These are phyloP conservation scores for Diachasmimorpha longicaudata DNA, from an alignment of 1,140 invertebrate genomes.

Conservation along the genomic window DNA sequence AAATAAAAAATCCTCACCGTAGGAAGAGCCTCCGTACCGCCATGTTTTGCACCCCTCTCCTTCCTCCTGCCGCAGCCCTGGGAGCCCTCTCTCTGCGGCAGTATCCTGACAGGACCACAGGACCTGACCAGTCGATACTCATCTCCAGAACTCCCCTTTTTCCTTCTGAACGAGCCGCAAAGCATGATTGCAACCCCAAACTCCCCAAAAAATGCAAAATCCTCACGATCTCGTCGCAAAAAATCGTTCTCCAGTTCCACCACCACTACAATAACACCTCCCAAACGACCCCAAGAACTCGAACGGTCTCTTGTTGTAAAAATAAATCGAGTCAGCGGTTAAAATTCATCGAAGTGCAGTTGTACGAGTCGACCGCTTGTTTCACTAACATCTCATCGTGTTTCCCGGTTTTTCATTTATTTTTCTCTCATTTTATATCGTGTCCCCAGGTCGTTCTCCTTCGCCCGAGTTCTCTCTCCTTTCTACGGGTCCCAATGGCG, in stretches of 20 bases:
- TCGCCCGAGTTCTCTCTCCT: slow-evolving; percentile 26
- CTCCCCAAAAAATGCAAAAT: background rate
- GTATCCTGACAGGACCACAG: slow-evolving; percentile 34
- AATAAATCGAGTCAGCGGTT: slow-evolving; percentile 17
- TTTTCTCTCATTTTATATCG: slow-evolving; percentile 22
- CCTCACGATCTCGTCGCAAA: background rate
- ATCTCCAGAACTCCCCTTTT: slow-evolving; percentile 42
- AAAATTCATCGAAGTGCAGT: slow-evolving; percentile 23
- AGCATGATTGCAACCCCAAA: slow-evolving; percentile 40
- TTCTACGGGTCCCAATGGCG: slow-evolving; percentile 41
- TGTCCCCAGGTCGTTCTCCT: slow-evolving; percentile 17
- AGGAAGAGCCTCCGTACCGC: background rate
- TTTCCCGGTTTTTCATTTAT: slow-evolving; percentile 4
- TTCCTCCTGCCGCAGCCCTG: background rate
- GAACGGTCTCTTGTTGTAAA: slow-evolving; percentile 11
- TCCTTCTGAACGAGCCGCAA: slow-evolving; percentile 51
- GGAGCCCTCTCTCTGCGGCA: background rate
- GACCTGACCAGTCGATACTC: slow-evolving; percentile 51
- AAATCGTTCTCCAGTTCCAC: slow-evolving; percentile 3
- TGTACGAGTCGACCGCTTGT: background rate
- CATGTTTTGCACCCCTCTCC: background rate
- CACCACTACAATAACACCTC: background rate
- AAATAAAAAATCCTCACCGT: no score
- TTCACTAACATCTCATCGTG: background rate
- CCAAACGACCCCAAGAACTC: background rate